Conservation (phyloP, 2,888 invertebrate genomes). For the Epistrophella euchroma region DNA sequence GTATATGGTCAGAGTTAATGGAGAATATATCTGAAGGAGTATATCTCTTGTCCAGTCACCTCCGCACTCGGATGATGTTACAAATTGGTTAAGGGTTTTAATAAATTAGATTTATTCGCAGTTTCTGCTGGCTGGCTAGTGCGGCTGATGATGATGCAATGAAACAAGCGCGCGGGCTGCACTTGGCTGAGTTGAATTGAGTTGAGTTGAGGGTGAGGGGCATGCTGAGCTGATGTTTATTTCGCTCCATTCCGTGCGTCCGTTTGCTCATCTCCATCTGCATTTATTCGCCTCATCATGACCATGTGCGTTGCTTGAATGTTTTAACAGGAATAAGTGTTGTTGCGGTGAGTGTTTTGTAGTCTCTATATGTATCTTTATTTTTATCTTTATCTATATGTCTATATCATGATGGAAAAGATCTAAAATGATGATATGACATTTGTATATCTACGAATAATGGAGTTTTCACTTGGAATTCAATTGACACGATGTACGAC, state of each 20-base stretch:
- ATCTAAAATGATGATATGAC: conserved; percentile 29
- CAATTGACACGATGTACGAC: conserved; percentile 74
- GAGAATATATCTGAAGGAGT: conserved; percentile 66
- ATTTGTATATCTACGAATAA: conserved; percentile 49
- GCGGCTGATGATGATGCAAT: conserved; percentile 43
- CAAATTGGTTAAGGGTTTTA: conserved; percentile 75
- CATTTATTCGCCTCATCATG: neutral
- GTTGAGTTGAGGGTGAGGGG: neutral
- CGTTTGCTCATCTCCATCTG: neutral
- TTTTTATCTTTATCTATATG: neutral
- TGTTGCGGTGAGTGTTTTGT: conserved; percentile 43
- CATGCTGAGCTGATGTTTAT: neutral
- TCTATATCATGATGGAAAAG: conserved; percentile 6
- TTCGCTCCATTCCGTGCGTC: neutral
- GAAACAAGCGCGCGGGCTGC: conserved; percentile 42
- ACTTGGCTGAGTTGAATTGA: neutral
- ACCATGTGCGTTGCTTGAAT: conserved; percentile 41
- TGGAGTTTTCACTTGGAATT: conserved; percentile 66
- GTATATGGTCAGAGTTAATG: conserved; percentile 46
- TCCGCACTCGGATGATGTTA: conserved; percentile 70
- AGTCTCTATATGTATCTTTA: neutral
- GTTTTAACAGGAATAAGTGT: conserved; percentile 61
- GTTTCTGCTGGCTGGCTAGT: conserved; percentile 27
- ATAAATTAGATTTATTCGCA: conserved; percentile 73
- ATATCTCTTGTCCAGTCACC: conserved; percentile 36